Percentiles rank a stretch among this genome's conserved stretches.
Conservation (phyloP, 1,140 invertebrate species). For the Teleogryllus occipitalis region DNA sequence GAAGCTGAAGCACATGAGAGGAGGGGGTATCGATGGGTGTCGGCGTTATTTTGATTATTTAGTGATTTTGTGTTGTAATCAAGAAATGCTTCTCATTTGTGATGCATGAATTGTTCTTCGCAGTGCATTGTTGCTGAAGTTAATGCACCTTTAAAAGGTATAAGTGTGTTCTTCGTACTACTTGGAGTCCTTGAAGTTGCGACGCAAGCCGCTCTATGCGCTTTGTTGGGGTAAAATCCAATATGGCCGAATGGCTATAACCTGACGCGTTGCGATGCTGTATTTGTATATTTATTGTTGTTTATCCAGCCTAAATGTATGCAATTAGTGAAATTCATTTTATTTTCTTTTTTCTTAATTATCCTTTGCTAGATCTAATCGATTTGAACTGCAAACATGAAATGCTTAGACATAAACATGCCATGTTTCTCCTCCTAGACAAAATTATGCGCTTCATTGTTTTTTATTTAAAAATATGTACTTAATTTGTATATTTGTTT, state of each 20-base stretch:
- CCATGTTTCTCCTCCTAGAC: too few relatives aligned
- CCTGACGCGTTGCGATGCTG: not conserved
- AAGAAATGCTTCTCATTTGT: not conserved
- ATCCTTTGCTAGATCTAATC: too few relatives aligned
- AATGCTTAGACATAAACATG: too few relatives aligned
- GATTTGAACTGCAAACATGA: too few relatives aligned
- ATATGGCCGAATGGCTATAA: constrained; percentile 2
- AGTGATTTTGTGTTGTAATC: not conserved
- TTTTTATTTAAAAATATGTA: not conserved
- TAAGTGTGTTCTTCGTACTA: not conserved
- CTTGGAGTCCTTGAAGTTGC: not conserved
- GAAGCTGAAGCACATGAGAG: constrained; percentile 2
- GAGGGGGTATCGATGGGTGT: not conserved
- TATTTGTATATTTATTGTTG: not conserved
- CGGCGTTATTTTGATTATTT: not conserved
- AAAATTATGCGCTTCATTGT: too few relatives aligned
- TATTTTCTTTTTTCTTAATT: too few relatives aligned
- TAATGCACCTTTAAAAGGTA: not conserved
- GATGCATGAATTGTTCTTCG: not conserved
- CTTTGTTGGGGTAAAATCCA: constrained; percentile 14
- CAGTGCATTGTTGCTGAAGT: not conserved
- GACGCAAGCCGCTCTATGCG: not conserved
- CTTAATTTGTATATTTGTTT: not conserved
- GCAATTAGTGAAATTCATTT: too few relatives aligned
- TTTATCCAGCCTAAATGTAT: too few relatives aligned